Evolutionary conservation across 2,888 invertebrate species (phyloP), one percentile per base, ranked within the genome.

Genomic region (Ctenicera cuprea): DNA sequence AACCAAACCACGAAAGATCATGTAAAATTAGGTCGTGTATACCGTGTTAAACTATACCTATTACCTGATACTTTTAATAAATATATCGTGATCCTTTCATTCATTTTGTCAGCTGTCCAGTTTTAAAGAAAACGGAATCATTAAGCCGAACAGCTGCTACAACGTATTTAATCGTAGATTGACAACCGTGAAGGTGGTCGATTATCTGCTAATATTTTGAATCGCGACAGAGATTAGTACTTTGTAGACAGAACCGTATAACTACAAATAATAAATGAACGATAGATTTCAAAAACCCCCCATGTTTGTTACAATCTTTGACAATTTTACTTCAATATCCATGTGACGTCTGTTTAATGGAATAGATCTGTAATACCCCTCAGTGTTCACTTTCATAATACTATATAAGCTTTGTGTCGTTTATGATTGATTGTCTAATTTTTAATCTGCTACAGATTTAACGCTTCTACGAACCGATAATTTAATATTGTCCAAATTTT

Each of bases 151-250:
- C 77, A 77, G 77, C 77, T 77, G 77, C 75, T 68, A 65, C 72
- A 69, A 72, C 75, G 73, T 75, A 77, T 73, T 78, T 77, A 78
- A 77, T 77, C 76, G 72, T 61, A 76, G 78, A 78, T 78, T 78
- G 78, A 78, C 78, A 77, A 73, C 73, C 78, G 76, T 78, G 76
- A 78, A 78, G 77, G 76, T 73, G 73, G 75, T 48, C 76, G 78
- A 78, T 78, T 78, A 78, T 77, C 76, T 75, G 77, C 75, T 76
- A 77, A 78, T 77, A 78, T 78, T 76, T 76, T 62, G 65, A 75
- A 75, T 69, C 65, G 62, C 22, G 20, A 38, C 57, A 37, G 14
- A 71, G 75, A 75, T 75, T 71, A 72, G 69, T 71, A 64, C 57
- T 68, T 69, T 69, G 66, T 70, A 33, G 66, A 71, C 20, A 38